Evolutionary conservation across 2,113 vertebrate genomes (phyloP).

Genomic region (Pterocles orientalis): DNA sequence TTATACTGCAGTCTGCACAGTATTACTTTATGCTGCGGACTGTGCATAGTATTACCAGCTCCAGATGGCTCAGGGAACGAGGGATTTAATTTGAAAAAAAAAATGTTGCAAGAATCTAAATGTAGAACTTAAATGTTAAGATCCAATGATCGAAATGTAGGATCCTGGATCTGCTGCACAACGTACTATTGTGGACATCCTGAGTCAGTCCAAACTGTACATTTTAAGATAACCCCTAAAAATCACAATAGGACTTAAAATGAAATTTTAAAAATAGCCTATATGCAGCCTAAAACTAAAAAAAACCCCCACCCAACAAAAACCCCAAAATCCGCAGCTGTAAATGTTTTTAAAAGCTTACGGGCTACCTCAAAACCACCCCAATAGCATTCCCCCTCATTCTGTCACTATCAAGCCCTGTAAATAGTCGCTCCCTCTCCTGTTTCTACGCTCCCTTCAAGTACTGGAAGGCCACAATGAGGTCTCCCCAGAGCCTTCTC

Average conservation of each 20-base stretch:
- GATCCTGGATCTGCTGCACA: background rate
- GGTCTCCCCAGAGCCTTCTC: no score
- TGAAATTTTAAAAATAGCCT: background rate
- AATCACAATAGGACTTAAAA: background rate
- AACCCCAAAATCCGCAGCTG: background rate
- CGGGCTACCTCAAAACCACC: background rate
- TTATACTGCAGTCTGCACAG: background rate
- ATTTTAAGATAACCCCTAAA: background rate
- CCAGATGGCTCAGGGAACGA: constrained; percentile 30
- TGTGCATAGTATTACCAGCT: background rate
- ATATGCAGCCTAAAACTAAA: background rate
- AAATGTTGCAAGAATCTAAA: background rate
- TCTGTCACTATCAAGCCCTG: no score
- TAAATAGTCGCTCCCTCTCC: no score
- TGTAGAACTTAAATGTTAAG: background rate
- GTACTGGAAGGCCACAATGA: no score
- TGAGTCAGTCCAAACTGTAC: background rate
- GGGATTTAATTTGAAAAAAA: background rate
- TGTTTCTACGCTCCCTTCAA: no score
- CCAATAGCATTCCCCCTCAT: no score
- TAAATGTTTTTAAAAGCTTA: background rate
- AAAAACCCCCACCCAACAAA: background rate
- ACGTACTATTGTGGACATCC: background rate
- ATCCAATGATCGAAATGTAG: background rate
- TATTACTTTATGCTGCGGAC: background rate